A percentile compares a stretch with the other conserved stretches of the same genome.
These are phyloP conservation scores for Coelogynopora nodosa DNA, from an alignment of 2,888 invertebrate genomes.

Conservation along the genomic window DNA sequence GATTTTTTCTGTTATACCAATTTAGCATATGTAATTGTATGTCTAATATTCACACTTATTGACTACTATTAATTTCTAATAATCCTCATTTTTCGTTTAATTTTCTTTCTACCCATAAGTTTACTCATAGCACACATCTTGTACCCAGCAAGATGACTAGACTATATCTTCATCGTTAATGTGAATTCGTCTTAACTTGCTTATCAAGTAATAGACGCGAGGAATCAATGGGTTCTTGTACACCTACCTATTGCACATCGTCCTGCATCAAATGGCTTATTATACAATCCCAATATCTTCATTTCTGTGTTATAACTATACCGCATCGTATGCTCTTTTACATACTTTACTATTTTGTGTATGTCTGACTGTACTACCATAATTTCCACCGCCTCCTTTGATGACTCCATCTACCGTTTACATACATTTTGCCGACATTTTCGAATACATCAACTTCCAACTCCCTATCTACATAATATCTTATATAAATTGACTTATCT, in stretches of 20 bases:
- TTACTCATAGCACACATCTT: background rate
- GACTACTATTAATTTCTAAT: too few relatives aligned
- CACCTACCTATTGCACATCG: too few relatives aligned
- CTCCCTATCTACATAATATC: background rate
- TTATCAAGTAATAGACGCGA: background rate
- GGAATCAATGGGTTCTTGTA: too few relatives aligned
- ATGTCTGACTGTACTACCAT: background rate
- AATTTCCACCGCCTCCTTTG: too few relatives aligned
- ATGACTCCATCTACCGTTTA: too few relatives aligned
- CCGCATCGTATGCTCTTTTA: background rate
- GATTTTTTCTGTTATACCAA: slow-evolving; percentile 10
- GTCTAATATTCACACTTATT: too few relatives aligned
- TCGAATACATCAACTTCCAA: background rate
- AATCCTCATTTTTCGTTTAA: too few relatives aligned
- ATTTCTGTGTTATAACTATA: background rate
- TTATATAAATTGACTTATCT: background rate
- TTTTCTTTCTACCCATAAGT: background rate
- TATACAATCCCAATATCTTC: background rate
- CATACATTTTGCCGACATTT: too few relatives aligned
- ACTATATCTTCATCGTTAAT: background rate
- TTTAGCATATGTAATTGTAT: background rate
- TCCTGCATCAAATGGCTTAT: slow-evolving; percentile 10
- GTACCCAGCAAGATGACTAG: slow-evolving; percentile 1
- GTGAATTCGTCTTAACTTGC: too few relatives aligned
- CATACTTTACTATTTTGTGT: background rate